Conservation (phyloP, 1,140 invertebrate genomes). For the Euschistus heros region DNA sequence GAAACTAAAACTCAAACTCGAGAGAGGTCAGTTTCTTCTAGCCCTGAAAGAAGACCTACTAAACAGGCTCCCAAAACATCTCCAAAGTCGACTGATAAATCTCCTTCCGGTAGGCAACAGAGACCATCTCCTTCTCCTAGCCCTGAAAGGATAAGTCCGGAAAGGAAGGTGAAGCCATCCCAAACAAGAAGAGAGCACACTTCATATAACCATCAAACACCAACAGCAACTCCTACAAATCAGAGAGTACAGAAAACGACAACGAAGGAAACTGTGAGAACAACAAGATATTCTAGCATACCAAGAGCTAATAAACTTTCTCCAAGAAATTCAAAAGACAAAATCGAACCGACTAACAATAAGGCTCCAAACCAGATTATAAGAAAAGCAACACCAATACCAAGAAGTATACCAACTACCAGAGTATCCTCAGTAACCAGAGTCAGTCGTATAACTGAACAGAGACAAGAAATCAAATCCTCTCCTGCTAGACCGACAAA, state of each 20-base stretch:
- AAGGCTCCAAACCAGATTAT: neutral
- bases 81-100: neutral
- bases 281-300: neutral
- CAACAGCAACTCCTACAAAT: neutral
- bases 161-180: neutral
- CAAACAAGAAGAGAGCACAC: neutral
- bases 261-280: neutral
- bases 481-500: neutral
- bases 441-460: neutral
- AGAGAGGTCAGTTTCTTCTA: no score
- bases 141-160: conserved; percentile 9
- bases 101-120: neutral
- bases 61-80: neutral
- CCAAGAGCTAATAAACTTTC: neutral
- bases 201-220: neutral
- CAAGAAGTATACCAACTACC: neutral
- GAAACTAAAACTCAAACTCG: no score
- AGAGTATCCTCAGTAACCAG: neutral
- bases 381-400: conserved; percentile 1
- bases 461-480: neutral
- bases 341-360: neutral
- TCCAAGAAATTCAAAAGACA: neutral
- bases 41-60: no score
- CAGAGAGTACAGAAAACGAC: neutral
- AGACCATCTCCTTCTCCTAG: neutral